Evolutionary conservation across 2,113 vertebrate genomes (phyloP), one percentile per base, ranked within the genome.

Genomic region (Sminthopsis crassicaudata): DNA sequence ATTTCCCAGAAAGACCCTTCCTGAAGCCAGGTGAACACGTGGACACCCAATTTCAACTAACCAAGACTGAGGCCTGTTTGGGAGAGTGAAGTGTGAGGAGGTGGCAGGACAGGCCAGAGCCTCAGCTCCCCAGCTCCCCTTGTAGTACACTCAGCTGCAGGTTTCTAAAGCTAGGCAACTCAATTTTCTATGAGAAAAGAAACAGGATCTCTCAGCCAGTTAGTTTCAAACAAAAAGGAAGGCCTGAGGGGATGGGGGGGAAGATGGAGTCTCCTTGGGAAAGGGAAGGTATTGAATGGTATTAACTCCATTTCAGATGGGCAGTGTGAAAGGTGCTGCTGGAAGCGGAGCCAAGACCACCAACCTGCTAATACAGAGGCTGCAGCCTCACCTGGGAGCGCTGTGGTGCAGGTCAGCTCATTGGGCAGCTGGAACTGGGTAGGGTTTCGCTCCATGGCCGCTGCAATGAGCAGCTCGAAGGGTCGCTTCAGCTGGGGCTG

Each of bases 341-440:
- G 42, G 36, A 84, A 42, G 0, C 36, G 42, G 67, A 84, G 16
- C n/a, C 22, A 42, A 42, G n/a, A 8, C n/a, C 19, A 8, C n/a
- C 19, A 8, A 42, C 6, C 3, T 0, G 30, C 14, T 30, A 23
- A 16, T n/a, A 84, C 67, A 84, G n/a, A 22, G 0, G 67, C 14
- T 23, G 19, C 36, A 93, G 0, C 12, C 98, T 98, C 98, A 99
- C 99, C 99, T 99, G 99, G 99, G 98, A 99, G 99, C 98, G 99
- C 99, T 93, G 99, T 99, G 97, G 99, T 99, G 98, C 99, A 99
- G 94, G 99, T 99, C 97, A 99, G 99, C 98, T 99, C 99, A 53
- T 99, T 99, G 97, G 99, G 99, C 97, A 99, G 98, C 98, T 99
- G 99, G 98, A 99, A 99, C 97, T 99, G 99, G 30, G 99, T 99